Evolutionary conservation across 2,113 vertebrate species (phyloP).

Genomic region (Colinus virginianus): DNA sequence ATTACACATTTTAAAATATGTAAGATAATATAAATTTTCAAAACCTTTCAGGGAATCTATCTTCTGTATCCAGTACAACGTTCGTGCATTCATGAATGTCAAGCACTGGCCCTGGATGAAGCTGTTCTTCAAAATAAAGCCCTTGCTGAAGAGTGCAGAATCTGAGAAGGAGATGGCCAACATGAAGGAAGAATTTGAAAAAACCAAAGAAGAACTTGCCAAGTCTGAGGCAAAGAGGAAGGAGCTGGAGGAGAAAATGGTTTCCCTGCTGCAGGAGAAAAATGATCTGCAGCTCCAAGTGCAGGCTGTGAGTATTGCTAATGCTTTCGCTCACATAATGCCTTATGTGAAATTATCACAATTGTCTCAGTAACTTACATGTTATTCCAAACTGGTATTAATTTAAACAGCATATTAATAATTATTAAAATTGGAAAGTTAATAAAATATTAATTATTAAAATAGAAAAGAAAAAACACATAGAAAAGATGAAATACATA

Average conservation of each 20-base stretch:
- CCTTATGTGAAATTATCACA: not conserved
- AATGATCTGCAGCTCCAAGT: conserved; percentile 90
- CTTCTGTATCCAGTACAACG: conserved; percentile 88
- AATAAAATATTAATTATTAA: no score
- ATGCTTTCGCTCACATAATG: not conserved
- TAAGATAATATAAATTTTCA: not conserved
- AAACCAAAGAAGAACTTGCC: conserved; percentile 86
- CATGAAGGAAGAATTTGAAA: conserved; percentile 89
- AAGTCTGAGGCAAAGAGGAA: conserved; percentile 87
- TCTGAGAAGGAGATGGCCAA: conserved; percentile 87
- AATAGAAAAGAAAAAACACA: not conserved
- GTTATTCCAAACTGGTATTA: not conserved
- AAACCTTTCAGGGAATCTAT: conserved; percentile 81
- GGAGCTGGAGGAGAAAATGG: conserved; percentile 89
- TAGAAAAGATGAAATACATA: not conserved
- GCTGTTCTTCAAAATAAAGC: conserved; percentile 87
- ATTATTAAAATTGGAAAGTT: not conserved
- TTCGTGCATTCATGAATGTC: conserved; percentile 89
- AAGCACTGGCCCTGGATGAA: conserved; percentile 89
- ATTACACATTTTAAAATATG: not conserved
- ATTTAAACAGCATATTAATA: not conserved
- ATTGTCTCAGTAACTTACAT: not conserved
- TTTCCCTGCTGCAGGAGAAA: conserved; percentile 86
- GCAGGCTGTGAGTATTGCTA: conserved; percentile 80
- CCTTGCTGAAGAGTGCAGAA: conserved; percentile 87